Evolutionary conservation across 2,888 invertebrate genomes (phyloP).

Genomic region (Deroplatys truncata): DNA sequence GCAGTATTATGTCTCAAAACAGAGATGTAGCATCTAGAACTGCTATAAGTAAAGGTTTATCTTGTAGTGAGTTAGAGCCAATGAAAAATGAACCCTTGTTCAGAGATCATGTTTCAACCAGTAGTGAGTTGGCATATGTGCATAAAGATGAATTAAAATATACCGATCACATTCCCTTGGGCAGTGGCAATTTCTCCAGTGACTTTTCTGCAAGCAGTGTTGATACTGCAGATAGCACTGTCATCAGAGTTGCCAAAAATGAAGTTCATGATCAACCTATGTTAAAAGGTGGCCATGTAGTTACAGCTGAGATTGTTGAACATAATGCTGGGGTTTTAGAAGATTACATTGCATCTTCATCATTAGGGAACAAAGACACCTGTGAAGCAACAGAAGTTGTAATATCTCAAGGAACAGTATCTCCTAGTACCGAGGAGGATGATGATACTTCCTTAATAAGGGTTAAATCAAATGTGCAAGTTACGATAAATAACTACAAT

Average conservation of each 20-base stretch:
- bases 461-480: background rate
- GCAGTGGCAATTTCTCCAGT: background rate
- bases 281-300: background rate
- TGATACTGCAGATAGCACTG: background rate
- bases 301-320: background rate
- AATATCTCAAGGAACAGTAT: background rate
- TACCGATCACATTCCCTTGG: background rate
- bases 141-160: background rate
- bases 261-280: background rate
- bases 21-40: background rate
- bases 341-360: background rate
- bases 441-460: background rate
- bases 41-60: conserved; percentile 7
- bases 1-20: background rate
- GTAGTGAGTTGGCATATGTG: background rate
- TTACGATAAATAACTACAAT: background rate
- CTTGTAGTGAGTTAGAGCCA: background rate
- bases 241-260: background rate
- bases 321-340: background rate
- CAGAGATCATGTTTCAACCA: background rate
- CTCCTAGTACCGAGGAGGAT: background rate
- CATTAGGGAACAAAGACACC: background rate
- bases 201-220: conserved; percentile 3
- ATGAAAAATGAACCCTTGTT: background rate
- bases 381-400: background rate